Base-by-base conservation (phyloP, 2,113 vertebrate genomes). In the Mungos mungo region DNA sequence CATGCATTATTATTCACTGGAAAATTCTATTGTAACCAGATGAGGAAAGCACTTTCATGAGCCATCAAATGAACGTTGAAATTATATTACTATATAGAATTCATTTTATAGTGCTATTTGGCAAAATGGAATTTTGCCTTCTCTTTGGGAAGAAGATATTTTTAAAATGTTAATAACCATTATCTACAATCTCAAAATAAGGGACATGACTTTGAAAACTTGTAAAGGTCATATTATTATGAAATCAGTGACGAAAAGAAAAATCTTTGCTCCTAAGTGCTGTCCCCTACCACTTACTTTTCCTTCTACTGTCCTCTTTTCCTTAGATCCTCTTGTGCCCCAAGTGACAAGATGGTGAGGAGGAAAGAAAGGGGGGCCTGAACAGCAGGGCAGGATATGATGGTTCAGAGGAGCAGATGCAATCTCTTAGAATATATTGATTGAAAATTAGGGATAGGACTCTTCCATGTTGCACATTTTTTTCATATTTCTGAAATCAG, bases 71-170 rank as follows among this genome's bases (percentile, higher is more conserved):
- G 57, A 90, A 68, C 50, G 77, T 21, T 86, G 63, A 95, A 97
- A 90, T 97, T 95, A 80, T 65, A 83, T 83, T 72, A n/a, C 72
- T 96, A 13, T 90, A 38, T 69, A 88, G 57, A 94, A 72, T 29
- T 97, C 41, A 92, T 93, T 87, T 92, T 96, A 69, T 93, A 88
- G n/a, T 82, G 45, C 85, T 91, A 7, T 93, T 88, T 94, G 71
- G 60, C 65, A 95, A 94, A 97, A 66, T 52, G 23, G 33, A 96
- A 66, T 91, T 96, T 95, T 71, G 41, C 50, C 47, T n/a, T 80
- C 60, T 93, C 47, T 84, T 93, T 72, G 52, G n/a, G 45, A 96
- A 97, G 84, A 90, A 87, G n/a, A n/a, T 96, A 68, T 76, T 94
- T 96, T 84, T 47, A 47, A 47, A 77, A 88, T 84, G 29, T 88